phyloP scores from a whole-genome alignment of 1,140 invertebrate genomes.

The Holotrichia oblita region DNA sequence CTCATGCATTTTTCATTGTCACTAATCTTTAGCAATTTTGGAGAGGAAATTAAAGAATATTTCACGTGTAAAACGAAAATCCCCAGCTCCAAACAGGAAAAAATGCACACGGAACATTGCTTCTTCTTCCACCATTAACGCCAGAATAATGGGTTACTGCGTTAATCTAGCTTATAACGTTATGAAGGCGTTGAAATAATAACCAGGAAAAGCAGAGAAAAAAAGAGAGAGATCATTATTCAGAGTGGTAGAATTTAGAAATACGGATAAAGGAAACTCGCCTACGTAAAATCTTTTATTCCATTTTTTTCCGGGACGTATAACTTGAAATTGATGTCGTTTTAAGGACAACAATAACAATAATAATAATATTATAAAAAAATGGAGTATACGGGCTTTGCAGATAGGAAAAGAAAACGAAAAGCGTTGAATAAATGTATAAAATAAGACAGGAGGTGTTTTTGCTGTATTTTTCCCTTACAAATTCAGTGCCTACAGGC shows the following conservation, averaged over 20 bases:
- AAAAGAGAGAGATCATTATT: constrained; percentile 2
- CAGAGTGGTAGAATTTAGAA: neutral
- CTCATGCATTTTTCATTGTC: constrained; percentile 10
- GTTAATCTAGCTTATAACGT: constrained; percentile 46
- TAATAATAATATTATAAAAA: constrained; percentile 17
- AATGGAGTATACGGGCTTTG: neutral
- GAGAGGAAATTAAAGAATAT: constrained; percentile 51
- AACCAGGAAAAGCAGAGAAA: neutral
- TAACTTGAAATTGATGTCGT: constrained; percentile 17
- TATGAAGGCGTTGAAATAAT: constrained; percentile 28
- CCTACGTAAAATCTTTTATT: neutral
- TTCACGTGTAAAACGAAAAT: constrained; percentile 49
- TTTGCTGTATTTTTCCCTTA: constrained; percentile 2
- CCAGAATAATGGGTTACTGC: constrained; percentile 44
- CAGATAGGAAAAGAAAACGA: neutral
- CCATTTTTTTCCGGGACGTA: neutral
- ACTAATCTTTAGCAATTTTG: constrained; percentile 48
- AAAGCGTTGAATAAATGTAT: constrained; percentile 36
- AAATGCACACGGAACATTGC: constrained; percentile 41
- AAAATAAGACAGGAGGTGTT: constrained; percentile 11
- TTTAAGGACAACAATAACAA: constrained; percentile 14
- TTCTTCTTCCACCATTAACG: constrained; percentile 43
- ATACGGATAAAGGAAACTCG: neutral
- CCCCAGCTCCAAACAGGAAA: constrained; percentile 35
- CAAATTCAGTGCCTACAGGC: constrained; percentile 34